phyloP scores from a whole-genome alignment of 2,113 vertebrate genomes.

The Platysteira castanea region DNA sequence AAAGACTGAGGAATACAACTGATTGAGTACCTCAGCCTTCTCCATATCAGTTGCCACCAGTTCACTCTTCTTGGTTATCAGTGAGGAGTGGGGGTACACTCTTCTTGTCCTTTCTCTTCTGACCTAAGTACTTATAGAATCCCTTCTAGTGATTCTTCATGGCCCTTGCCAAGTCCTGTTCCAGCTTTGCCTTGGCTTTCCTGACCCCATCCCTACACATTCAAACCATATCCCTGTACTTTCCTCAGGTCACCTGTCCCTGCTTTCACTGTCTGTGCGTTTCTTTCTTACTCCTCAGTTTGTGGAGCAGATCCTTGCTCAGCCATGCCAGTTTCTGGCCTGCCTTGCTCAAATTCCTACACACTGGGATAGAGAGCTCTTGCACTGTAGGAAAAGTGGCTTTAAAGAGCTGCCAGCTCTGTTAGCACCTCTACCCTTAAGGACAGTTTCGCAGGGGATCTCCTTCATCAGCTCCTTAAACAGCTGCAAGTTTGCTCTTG shows the following conservation, averaged over 20 bases:
- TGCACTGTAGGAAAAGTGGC: neutral
- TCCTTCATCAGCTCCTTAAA: neutral
- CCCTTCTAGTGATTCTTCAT: neutral
- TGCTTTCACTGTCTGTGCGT: neutral
- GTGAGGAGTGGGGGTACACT: too few relatives aligned
- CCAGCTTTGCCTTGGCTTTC: neutral
- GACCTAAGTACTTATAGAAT: neutral
- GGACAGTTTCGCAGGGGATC: neutral
- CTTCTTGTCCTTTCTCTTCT: neutral
- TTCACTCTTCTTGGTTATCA: fast-evolving
- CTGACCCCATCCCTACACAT: neutral
- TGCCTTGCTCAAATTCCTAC: neutral
- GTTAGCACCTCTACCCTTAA: neutral
- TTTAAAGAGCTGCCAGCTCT: neutral
- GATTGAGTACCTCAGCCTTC: neutral
- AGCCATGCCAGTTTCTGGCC: neutral
- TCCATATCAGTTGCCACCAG: fast-evolving
- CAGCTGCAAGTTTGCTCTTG: neutral
- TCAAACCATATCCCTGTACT: neutral
- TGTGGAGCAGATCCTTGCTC: neutral
- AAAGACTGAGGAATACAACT: neutral
- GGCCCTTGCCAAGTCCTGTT: neutral
- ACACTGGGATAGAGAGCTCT: neutral
- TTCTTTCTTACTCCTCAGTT: neutral
- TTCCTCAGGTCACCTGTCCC: neutral